A percentile compares a stretch with the other conserved stretches of the same genome.
phyloP scores from a whole-genome alignment of 2,797 vertebrate genomes.

The Mastacembelus armatus region DNA sequence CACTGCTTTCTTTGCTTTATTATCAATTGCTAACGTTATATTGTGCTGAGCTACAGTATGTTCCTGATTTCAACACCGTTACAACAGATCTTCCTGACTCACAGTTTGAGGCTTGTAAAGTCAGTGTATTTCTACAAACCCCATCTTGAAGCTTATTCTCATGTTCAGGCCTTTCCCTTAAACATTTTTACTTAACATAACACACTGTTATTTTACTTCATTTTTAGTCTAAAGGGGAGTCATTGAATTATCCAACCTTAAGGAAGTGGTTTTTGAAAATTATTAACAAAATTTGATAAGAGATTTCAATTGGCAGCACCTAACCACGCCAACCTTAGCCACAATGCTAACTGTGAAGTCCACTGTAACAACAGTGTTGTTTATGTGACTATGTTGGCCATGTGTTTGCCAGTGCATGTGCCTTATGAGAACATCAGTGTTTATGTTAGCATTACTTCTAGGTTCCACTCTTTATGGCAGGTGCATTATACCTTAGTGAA shows the following conservation, averaged over 20 bases:
- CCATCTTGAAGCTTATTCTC: neutral
- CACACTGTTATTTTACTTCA: too few species aligned
- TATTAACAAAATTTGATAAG: too few species aligned
- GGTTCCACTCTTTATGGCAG: conserved; percentile 40
- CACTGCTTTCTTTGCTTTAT: conserved; percentile 23
- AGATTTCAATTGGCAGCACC: too few species aligned
- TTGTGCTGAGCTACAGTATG: conserved; percentile 1
- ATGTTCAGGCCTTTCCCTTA: neutral
- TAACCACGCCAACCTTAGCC: conserved; percentile 6
- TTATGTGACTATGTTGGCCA: conserved; percentile 21
- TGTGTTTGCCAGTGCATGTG: conserved; percentile 17
- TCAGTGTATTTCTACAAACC: neutral
- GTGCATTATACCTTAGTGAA: conserved; percentile 40
- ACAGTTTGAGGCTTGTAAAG: conserved; percentile 1
- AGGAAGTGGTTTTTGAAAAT: too few species aligned
- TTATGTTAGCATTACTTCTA: conserved; percentile 48
- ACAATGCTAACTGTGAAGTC: conserved; percentile 8
- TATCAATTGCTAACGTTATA: conserved; percentile 1
- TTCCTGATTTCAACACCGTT: neutral
- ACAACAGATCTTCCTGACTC: neutral
- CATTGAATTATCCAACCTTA: too few species aligned
- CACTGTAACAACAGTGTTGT: too few species aligned
- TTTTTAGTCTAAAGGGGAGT: too few species aligned
- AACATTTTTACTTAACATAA: neutral
- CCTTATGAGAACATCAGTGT: conserved; percentile 51